These are phyloP conservation scores for Karalla daura DNA, from an alignment of 2,797 vertebrate species.

Conservation along the genomic window DNA sequence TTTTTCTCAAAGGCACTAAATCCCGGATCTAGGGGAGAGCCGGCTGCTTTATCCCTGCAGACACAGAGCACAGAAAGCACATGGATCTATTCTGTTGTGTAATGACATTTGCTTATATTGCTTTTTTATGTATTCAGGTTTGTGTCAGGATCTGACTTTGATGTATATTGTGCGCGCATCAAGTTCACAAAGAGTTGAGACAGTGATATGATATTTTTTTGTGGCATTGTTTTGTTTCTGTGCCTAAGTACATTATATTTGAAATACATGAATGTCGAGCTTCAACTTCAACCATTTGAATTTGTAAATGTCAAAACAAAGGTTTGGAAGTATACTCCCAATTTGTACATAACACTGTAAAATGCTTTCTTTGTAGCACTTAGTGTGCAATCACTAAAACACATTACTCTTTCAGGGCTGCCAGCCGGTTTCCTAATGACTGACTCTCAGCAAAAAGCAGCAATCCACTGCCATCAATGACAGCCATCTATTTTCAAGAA, in stretches of 20 bases:
- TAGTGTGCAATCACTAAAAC: neutral
- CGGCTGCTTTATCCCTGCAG: constrained; percentile 7
- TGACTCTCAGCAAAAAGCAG: constrained; percentile 34
- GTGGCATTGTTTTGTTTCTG: neutral
- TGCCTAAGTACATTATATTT: neutral
- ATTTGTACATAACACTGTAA: neutral
- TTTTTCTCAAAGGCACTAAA: constrained; percentile 12
- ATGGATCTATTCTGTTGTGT: neutral
- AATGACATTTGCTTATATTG: neutral
- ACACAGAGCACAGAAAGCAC: neutral
- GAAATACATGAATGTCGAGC: neutral
- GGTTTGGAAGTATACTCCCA: neutral
- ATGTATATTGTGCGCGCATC: neutral
- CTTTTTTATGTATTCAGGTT: neutral
- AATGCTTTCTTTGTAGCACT: constrained; percentile 24
- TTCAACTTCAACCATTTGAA: neutral
- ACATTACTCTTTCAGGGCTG: neutral
- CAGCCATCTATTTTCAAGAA: constrained; percentile 24
- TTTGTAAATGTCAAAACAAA: neutral
- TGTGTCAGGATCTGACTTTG: neutral
- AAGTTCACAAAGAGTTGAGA: neutral
- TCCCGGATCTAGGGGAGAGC: neutral
- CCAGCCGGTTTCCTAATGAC: constrained; percentile 1
- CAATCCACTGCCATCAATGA: constrained; percentile 28
- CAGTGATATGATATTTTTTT: neutral